A percentile compares a stretch with the other conserved stretches of the same genome.
Evolutionary conservation across 2,113 vertebrate species (phyloP).

Genomic region (Carettochelys insculpta): DNA sequence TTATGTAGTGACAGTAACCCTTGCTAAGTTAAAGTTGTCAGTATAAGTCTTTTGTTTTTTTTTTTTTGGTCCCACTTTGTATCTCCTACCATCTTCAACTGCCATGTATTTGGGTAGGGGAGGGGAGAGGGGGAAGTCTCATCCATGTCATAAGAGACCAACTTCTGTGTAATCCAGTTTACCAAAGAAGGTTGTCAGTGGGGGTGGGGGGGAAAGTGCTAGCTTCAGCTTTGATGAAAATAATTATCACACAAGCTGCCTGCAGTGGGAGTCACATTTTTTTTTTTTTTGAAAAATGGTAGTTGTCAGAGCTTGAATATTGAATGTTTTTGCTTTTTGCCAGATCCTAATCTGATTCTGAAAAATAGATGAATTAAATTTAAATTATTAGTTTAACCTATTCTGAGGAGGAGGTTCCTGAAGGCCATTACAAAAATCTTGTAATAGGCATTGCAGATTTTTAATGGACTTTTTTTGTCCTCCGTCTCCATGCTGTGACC

Average conservation of each 20-base stretch:
- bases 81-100: background rate
- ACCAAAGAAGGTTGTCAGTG: background rate
- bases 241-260: background rate
- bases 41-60: background rate
- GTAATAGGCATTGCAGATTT: background rate
- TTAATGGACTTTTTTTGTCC: too few species aligned
- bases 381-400: background rate
- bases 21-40: background rate
- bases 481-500: too few species aligned
- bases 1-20: background rate
- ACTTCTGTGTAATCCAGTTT: background rate
- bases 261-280: background rate
- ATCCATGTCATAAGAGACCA: background rate
- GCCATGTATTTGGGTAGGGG: background rate
- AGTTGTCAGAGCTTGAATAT: background rate
- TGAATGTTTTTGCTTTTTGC: background rate
- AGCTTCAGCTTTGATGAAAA: background rate
- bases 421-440: background rate
- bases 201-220: background rate
- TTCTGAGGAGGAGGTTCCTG: background rate
- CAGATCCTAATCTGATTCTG: background rate
- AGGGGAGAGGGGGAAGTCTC: background rate
- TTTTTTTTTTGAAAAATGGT: background rate
- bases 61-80: accelerated
- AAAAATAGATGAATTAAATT: background rate